Base-by-base conservation (phyloP, 2,113 vertebrate genomes). In the Perca schrenkii region DNA sequence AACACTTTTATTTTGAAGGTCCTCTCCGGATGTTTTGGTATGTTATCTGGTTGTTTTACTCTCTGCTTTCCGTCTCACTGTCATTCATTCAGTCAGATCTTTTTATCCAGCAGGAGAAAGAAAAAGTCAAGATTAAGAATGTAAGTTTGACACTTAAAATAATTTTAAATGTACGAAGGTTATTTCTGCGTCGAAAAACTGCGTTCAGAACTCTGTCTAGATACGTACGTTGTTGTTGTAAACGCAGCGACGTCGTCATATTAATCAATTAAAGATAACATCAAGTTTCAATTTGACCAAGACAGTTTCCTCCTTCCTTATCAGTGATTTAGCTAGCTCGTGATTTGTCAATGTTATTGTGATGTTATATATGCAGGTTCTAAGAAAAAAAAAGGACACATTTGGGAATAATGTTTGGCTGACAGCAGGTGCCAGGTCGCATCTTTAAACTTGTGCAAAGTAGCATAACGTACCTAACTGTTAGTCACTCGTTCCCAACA, bases 1-100 rank as follows among this genome's bases (percentile, higher is more conserved):
- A 62, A 22, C 0, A 2, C 60, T 28, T 79, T 83, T 83, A 87
- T 49, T 88, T 46, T 82, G 86, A 83, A 75, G 21, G 74, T 6
- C 4, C 0, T 2, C 0, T 0, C 64, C 82, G 90, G 90, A 91
- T 71, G 28, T 3, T 43, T 4, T 15, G 0, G 2, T 73, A 1
- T 5, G 14, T 1, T 4, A 15, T 34, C 1, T 0, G 36, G 25
- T 13, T 8, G 8, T 0, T 13, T 34, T 34, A 34, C 31, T 34
- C 31, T 31, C 31, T 34, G 31, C 31, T 34, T 1, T 34, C 2
- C 0, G 10, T 47, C 3, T 58, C n/a, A 1, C 4, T 6, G 8
- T 10, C 40, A 40, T 46, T 34, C 36, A 25, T 8, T 66, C 2
- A 6, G 36, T 62, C 65, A 3, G 49, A 60, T 17, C 57, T 5